Conservation (phyloP, 2,888 invertebrate genomes). For the Dryomyza anilis region DNA sequence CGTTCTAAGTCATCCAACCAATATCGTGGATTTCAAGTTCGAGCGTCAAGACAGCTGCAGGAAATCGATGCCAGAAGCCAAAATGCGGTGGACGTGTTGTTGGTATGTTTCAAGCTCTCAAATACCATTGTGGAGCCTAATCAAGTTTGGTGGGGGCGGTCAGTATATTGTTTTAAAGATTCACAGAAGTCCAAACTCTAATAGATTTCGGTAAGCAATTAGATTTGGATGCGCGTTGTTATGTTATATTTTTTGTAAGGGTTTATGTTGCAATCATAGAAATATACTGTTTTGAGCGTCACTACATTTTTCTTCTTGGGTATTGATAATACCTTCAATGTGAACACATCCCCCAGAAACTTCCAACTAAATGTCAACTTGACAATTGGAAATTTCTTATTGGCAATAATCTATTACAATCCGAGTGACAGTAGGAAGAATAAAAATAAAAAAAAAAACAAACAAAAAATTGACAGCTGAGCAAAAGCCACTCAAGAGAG, state of each 20-base stretch:
- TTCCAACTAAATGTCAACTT: background rate
- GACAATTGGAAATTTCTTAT: background rate
- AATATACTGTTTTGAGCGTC: background rate
- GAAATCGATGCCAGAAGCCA: too few species aligned
- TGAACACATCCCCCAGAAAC: background rate
- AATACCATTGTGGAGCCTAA: too few species aligned
- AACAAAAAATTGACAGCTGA: constrained; percentile 2
- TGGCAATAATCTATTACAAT: constrained; percentile 1
- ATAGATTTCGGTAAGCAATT: too few species aligned
- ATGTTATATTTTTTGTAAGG: background rate
- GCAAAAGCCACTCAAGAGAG: constrained; percentile 6
- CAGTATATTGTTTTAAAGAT: too few species aligned
- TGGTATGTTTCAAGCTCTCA: too few species aligned
- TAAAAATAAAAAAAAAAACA: background rate
- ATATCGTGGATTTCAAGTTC: too few species aligned
- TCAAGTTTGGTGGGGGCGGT: too few species aligned
- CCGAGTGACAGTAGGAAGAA: too few species aligned
- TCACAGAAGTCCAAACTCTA: too few species aligned
- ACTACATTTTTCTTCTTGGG: background rate
- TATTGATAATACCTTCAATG: background rate
- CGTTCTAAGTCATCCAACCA: too few species aligned
- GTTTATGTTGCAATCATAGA: background rate
- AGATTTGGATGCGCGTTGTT: background rate
- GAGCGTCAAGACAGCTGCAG: too few species aligned
- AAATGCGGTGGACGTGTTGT: too few species aligned